Base-by-base conservation (phyloP, 2,797 vertebrate genomes). In the Cyclura pinguis region DNA sequence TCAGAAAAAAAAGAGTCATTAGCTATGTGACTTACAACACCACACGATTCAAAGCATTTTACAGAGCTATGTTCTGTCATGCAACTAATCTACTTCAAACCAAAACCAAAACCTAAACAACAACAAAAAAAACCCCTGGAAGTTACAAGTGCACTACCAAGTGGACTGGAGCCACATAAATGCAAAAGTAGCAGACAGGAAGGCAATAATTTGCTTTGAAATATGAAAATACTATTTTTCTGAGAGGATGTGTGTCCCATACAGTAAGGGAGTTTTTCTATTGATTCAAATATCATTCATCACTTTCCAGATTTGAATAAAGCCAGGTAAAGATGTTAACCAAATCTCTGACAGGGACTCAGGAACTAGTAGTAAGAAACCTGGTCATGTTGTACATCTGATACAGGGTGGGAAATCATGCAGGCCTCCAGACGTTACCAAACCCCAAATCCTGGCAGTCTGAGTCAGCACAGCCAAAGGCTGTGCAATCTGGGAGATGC, bases 141-240 rank as follows among this genome's bases (percentile, higher is more conserved):
- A 87, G 35, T 78, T 47, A 64, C 76, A 84, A 90, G 86, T 4
- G n/a, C 2, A 29, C 93, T 94, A 93, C 92, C 95, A 1, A 27
- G 94, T 95, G 94, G 93, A 78, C n/a, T 89, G 24, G 82, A 86
- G 73, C 1, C 29, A 57, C 8, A 67, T 57, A 82, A 55, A 67
- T 22, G 32, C n/a, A 82, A 81, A 82, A 50, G 67, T 14, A 73
- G n/a, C 38, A 24, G 27, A 81, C 6, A 38, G 55, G 29, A 83
- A 64, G 27, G 72, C 10, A 50, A 64, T 2, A 10, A 24, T n/a
- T 59, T 20, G 8, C 52, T 87, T 8, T 86, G n/a, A 35, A 64
- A 64, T 4, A 55, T 16, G 27, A 14, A 83, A 67, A 13, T 18
- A 27, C 24, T 9, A n/a, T 57, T 50, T 84, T 13, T 35, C 72